Evolutionary conservation across 2,888 invertebrate genomes (phyloP), one percentile per base, ranked within the genome.

Genomic region (Pseudococcus viburni): DNA sequence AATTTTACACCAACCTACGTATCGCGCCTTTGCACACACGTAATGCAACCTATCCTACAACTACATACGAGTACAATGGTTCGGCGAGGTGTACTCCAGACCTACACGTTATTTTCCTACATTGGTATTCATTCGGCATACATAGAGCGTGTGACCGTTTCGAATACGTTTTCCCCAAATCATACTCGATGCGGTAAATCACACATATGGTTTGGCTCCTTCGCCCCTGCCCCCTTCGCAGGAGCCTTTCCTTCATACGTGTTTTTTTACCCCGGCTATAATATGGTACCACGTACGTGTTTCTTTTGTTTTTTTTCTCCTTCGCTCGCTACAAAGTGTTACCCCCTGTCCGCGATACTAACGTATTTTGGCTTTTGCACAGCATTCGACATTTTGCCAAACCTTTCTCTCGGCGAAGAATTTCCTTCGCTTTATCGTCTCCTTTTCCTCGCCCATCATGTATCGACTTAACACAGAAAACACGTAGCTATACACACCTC

Each of bases 111-210:
- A 73, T 73, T 73, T 73, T 17, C 26, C 26, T 2, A 19, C 73
- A 73, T 73, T 73, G 73, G 73, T 73, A 73, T 73, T 73, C 73
- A 73, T 73, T 73, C 73, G 73, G 73, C 73, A 73, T 73, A 33
- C 39, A 33, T 12, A 64, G 33, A 73, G 73, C 73, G 73, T 73
- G 73, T 73, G 73, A 73, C 73, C 73, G 73, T 73, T 73, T 73
- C 73, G 33, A 73, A 73, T 73, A 73, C 73, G 73, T 73, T 73
- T 64, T 22, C 64, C 3, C 73, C 73, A 33, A 73, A 73, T 73
- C 73, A 73, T 73, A 73, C 73, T 73, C 73, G 73, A 73, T 73
- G 73, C 73, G 73, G 73, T 73, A 73, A 73, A 73, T 73, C 73
- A 73, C 73, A 73, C 73, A 73, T 73, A 73, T 73, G 73, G 73